Percentiles rank a stretch among this genome's conserved stretches.
phyloP scores from a whole-genome alignment of 2,113 vertebrate genomes.

The Pao palembangensis region DNA sequence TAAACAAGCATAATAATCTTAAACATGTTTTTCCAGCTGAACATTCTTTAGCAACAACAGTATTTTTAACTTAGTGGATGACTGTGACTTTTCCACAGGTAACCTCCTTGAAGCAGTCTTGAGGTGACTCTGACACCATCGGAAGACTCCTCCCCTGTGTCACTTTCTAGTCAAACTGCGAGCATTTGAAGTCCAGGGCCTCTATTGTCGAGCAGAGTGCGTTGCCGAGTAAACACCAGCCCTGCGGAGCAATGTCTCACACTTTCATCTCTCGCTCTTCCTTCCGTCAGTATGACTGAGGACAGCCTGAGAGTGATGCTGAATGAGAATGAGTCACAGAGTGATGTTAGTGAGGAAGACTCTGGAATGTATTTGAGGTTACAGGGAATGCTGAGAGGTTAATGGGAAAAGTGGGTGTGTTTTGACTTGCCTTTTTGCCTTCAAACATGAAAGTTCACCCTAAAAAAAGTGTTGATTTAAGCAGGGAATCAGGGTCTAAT shows the following conservation, averaged over 20 bases:
- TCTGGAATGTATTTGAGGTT: slow-evolving; percentile 49
- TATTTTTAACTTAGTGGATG: no score
- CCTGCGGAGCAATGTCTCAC: slow-evolving; percentile 39
- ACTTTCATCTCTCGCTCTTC: slow-evolving; percentile 44
- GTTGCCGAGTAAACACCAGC: slow-evolving; percentile 21
- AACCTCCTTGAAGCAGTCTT: slow-evolving; percentile 7
- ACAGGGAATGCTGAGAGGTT: slow-evolving; percentile 35
- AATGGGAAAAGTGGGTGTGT: slow-evolving; percentile 26
- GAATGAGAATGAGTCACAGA: slow-evolving; percentile 19
- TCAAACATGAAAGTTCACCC: no score
- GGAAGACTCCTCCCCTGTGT: slow-evolving; percentile 30
- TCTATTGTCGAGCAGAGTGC: slow-evolving; percentile 41
- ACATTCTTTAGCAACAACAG: neutral
- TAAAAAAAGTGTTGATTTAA: no score
- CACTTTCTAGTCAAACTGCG: slow-evolving; percentile 18
- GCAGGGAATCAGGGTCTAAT: no score
- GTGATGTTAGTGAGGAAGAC: slow-evolving; percentile 35
- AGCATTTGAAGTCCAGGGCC: slow-evolving; percentile 48
- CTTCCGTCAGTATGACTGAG: slow-evolving; percentile 19
- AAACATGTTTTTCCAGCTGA: slow-evolving; percentile 23
- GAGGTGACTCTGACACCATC: slow-evolving; percentile 20
- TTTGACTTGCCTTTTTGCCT: no score
- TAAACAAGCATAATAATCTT: slow-evolving; percentile 36
- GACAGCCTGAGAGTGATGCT: slow-evolving; percentile 2
- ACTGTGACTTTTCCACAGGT: neutral